These are phyloP conservation scores for Rhinoraja longicauda DNA, from an alignment of 2,797 vertebrate species.

Conservation along the genomic window DNA sequence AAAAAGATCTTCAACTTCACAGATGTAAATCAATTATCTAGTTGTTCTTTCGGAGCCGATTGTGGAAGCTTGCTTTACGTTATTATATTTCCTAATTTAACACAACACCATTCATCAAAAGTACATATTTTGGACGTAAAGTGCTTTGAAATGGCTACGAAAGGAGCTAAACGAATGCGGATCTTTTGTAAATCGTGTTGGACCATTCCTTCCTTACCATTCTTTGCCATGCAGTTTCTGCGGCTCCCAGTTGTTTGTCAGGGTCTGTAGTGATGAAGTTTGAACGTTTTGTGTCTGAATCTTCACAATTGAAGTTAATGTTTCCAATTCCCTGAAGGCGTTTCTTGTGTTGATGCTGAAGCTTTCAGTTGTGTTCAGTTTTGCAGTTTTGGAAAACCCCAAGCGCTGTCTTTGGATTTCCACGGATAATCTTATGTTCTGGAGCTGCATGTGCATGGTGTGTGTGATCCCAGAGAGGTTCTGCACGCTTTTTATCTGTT, in stretches of 20 bases:
- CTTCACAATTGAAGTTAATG: neutral
- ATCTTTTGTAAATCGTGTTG: neutral
- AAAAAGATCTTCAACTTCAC: too few species aligned
- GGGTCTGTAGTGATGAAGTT: neutral
- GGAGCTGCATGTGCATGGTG: too few species aligned
- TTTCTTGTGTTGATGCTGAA: neutral
- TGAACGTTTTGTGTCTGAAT: neutral
- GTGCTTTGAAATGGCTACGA: too few species aligned
- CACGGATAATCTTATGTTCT: neutral
- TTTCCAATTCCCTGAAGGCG: neutral
- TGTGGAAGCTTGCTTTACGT: too few species aligned
- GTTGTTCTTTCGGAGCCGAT: too few species aligned
- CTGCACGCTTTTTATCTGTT: slow-evolving; percentile 18
- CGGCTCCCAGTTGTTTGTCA: neutral
- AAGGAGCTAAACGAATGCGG: too few species aligned
- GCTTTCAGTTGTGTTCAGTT: neutral
- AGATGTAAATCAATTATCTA: too few species aligned
- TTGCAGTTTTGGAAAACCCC: neutral
- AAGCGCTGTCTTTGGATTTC: neutral
- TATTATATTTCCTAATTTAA: too few species aligned
- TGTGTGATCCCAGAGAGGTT: neutral
- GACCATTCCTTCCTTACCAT: slow-evolving; percentile 19
- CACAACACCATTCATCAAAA: too few species aligned
- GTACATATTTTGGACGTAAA: too few species aligned
- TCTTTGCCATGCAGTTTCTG: neutral